Evolutionary conservation across 2,113 vertebrate genomes (phyloP).

Genomic region (Neofelis nebulosa): DNA sequence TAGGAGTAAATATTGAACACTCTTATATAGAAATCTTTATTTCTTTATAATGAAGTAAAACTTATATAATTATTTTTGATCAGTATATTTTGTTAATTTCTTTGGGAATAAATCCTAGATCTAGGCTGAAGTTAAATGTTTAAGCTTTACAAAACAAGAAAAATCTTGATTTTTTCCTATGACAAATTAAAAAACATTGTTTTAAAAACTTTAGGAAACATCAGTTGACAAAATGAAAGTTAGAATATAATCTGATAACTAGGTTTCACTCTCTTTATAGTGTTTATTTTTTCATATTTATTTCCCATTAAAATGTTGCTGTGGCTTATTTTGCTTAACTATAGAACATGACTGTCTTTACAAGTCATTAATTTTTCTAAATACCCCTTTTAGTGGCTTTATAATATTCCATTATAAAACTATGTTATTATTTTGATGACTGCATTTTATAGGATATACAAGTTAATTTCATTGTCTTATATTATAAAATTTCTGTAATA

Average conservation of each 20-base stretch:
- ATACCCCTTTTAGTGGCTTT: neutral
- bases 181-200: neutral
- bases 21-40: neutral
- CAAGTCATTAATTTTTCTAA: neutral
- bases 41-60: neutral
- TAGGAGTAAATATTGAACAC: neutral
- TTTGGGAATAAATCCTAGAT: neutral
- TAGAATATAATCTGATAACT: neutral
- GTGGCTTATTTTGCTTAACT: neutral
- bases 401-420: conserved; percentile 4
- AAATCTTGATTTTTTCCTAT: neutral
- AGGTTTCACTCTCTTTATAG: neutral
- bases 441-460: neutral
- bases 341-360: neutral
- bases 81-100: neutral
- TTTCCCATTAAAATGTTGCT: conserved; percentile 38
- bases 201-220: neutral
- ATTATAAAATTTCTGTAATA: neutral
- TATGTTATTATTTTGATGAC: neutral
- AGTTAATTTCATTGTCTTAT: neutral
- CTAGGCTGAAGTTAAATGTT: neutral
- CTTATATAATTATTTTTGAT: neutral
- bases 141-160: conserved; percentile 15
- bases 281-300: conserved; percentile 29
- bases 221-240: neutral